phyloP scores from a whole-genome alignment of 2,113 vertebrate genomes.

The Lophius piscatorius region DNA sequence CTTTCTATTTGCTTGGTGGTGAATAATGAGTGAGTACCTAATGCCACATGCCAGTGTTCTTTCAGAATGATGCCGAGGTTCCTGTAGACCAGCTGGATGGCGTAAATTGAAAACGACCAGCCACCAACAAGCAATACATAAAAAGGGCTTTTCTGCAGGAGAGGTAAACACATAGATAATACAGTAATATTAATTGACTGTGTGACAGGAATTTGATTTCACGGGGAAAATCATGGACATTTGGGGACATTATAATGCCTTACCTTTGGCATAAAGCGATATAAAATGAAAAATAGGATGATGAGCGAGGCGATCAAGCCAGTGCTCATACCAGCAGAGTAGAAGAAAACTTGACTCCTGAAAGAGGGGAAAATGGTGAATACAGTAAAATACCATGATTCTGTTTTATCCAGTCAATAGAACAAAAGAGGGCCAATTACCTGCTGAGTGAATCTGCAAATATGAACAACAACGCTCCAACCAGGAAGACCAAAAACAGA shows the following conservation, averaged over 20 bases:
- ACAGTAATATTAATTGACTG: conserved; percentile 4
- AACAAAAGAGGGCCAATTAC: conserved; percentile 66
- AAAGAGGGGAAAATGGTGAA: neutral
- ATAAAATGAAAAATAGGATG: conserved; percentile 88
- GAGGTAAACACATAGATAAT: conserved; percentile 17
- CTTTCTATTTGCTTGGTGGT: too few species aligned
- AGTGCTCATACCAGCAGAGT: conserved; percentile 90
- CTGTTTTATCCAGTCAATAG: neutral
- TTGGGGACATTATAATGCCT: neutral
- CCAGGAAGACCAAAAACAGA: conserved; percentile 88
- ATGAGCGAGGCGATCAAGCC: conserved; percentile 93
- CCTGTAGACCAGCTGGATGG: conserved; percentile 91
- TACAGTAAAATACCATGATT: neutral
- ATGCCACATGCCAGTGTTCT: conserved; percentile 89
- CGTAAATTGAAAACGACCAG: conserved; percentile 96
- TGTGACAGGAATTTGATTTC: neutral
- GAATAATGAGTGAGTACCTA: conserved; percentile 77
- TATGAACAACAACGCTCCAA: conserved; percentile 87
- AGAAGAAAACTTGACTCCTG: conserved; percentile 95
- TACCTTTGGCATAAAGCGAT: conserved; percentile 91
- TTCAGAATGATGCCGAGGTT: conserved; percentile 88
- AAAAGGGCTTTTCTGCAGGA: conserved; percentile 88
- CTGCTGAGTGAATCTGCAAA: conserved; percentile 91
- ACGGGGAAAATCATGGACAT: neutral
- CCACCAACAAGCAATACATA: conserved; percentile 90